A percentile compares a stretch with the other conserved stretches of the same genome.
Conservation (phyloP, 2,113 vertebrate species). For the Todiramphus saurophagus region DNA sequence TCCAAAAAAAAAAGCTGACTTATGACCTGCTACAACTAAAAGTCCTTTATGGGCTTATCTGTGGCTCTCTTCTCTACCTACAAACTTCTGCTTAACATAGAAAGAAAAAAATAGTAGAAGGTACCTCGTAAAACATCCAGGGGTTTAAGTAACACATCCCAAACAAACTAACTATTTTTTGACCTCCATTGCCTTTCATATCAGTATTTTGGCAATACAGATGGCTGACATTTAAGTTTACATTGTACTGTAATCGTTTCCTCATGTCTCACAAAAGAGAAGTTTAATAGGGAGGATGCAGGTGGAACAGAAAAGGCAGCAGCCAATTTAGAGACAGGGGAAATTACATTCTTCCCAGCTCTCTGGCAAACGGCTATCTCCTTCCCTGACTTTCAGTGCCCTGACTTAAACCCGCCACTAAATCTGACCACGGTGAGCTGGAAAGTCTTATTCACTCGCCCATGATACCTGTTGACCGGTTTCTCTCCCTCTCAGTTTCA, state of each 20-base stretch:
- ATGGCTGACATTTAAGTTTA: not conserved
- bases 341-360: not conserved
- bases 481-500: slow-evolving; percentile 19
- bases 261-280: not conserved
- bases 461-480: slow-evolving; percentile 70
- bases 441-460: not conserved
- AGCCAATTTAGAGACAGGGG: not conserved
- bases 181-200: not conserved
- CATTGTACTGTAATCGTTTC: not conserved
- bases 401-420: not conserved
- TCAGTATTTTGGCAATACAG: not conserved
- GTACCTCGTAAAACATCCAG: not conserved
- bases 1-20: not conserved
- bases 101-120: not conserved
- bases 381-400: accelerated
- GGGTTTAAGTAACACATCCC: not conserved
- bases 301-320: not conserved
- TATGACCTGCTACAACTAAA: not conserved
- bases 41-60: not conserved
- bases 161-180: not conserved
- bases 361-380: not conserved
- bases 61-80: not conserved
- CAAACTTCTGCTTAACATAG: not conserved
- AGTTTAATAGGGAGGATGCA: not conserved
- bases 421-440: accelerated